Percentiles rank a stretch among this genome's conserved stretches.
phyloP scores from a whole-genome alignment of 2,113 vertebrate genomes.

The Sarotherodon lohbergeri region DNA sequence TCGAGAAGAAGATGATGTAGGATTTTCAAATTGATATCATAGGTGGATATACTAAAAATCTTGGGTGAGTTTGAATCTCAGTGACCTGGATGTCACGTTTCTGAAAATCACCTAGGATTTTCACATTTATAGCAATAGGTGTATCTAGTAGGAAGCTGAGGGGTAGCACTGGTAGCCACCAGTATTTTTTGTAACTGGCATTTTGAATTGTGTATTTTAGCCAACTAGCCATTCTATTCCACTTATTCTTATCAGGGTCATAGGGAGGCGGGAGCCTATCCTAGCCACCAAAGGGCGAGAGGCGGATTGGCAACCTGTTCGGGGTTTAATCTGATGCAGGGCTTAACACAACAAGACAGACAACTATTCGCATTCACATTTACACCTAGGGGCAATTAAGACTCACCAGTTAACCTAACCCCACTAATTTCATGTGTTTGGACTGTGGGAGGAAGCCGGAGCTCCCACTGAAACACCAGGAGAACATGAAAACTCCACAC shows the following conservation, averaged over 20 bases:
- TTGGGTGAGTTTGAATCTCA: neutral
- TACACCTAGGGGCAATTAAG: neutral
- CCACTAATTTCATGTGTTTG: neutral
- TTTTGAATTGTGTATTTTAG: neutral
- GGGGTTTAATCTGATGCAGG: neutral
- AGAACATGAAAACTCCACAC: neutral
- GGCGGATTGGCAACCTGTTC: accelerated
- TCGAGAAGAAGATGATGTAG: neutral
- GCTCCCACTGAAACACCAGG: neutral
- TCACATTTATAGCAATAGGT: neutral
- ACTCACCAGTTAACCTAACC: neutral
- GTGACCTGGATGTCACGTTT: neutral
- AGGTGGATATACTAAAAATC: neutral
- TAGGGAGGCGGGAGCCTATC: neutral
- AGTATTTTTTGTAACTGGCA: neutral
- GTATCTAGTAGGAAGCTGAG: neutral
- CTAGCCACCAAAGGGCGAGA: neutral
- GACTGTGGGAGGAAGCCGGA: neutral
- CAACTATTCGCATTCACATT: neutral
- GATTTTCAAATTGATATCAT: neutral
- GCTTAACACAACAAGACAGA: neutral
- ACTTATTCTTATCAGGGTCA: neutral
- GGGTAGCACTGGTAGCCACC: neutral
- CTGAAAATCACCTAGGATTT: neutral
- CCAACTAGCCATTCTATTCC: neutral